Conservation (phyloP, 2,888 invertebrate species). For the Xestoiulus laeticollis region DNA sequence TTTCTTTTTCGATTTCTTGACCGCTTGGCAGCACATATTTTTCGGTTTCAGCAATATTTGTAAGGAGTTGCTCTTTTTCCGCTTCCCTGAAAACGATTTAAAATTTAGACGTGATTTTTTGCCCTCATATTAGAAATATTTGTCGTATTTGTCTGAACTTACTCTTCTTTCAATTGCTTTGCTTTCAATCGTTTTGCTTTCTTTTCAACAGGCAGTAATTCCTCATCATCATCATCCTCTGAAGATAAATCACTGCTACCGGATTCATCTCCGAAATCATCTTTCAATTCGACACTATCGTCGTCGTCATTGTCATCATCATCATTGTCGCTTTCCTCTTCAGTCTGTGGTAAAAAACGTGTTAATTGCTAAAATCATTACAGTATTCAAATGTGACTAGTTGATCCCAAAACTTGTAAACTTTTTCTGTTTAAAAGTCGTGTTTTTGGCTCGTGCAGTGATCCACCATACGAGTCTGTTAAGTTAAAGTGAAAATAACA, state of each 20-base stretch:
- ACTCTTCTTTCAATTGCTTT: constrained; percentile 74
- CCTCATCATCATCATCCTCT: constrained; percentile 58
- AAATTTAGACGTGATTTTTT: constrained; percentile 32
- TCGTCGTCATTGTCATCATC: constrained; percentile 60
- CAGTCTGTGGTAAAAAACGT: constrained; percentile 48
- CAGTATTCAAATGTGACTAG: too few species aligned
- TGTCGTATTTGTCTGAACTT: constrained; percentile 56
- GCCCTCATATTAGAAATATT: not conserved
- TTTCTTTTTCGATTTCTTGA: constrained; percentile 74
- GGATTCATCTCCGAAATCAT: constrained; percentile 56
- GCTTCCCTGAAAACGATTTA: constrained; percentile 68
- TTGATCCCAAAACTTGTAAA: too few species aligned
- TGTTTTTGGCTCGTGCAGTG: too few species aligned
- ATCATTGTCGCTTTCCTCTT: constrained; percentile 59
- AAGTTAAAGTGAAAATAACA: too few species aligned
- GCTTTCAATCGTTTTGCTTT: constrained; percentile 79
- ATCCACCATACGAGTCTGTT: too few species aligned
- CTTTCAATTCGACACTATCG: constrained; percentile 62
- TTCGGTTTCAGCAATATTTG: constrained; percentile 72
- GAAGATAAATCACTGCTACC: not conserved
- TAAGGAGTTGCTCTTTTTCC: constrained; percentile 82
- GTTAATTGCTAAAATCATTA: too few species aligned
- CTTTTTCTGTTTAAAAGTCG: too few species aligned
- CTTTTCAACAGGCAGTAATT: constrained; percentile 84
- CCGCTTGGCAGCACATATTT: constrained; percentile 80